Evolutionary conservation across 2,888 invertebrate genomes (phyloP).

Genomic region (Bhutanitis thaidina): DNA sequence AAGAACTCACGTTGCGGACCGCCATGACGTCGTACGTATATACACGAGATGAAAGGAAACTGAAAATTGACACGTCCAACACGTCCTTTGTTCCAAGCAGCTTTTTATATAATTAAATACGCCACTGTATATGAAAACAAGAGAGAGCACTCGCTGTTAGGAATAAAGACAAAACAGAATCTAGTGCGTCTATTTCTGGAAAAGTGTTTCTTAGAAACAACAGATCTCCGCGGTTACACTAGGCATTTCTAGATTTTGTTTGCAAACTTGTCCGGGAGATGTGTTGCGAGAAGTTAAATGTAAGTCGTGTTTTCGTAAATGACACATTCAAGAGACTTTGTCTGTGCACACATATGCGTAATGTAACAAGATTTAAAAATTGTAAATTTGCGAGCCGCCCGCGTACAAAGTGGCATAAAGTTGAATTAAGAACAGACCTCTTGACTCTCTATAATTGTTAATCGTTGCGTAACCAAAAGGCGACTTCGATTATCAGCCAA

Average conservation of each 20-base stretch:
- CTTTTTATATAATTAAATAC: neutral
- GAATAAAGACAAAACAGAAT: neutral
- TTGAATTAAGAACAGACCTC: no score
- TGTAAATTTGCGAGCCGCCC: no score
- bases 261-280: constrained; percentile 7
- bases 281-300: constrained; percentile 1
- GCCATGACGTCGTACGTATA: neutral
- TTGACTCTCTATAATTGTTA: no score
- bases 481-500: no score
- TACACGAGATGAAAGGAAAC: neutral
- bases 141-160: neutral
- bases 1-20: neutral
- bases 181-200: constrained; percentile 8
- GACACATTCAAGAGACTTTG: neutral
- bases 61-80: neutral
- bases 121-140: neutral
- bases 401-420: no score
- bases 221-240: constrained; percentile 5
- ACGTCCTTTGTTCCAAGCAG: neutral
- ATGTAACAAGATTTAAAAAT: no score
- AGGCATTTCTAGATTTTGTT: constrained; percentile 14
- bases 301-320: neutral
- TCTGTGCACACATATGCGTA: no score
- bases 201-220: constrained; percentile 15
- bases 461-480: no score